phyloP scores from a whole-genome alignment of 2,888 invertebrate genomes.

The Cheilosia variabilis region DNA sequence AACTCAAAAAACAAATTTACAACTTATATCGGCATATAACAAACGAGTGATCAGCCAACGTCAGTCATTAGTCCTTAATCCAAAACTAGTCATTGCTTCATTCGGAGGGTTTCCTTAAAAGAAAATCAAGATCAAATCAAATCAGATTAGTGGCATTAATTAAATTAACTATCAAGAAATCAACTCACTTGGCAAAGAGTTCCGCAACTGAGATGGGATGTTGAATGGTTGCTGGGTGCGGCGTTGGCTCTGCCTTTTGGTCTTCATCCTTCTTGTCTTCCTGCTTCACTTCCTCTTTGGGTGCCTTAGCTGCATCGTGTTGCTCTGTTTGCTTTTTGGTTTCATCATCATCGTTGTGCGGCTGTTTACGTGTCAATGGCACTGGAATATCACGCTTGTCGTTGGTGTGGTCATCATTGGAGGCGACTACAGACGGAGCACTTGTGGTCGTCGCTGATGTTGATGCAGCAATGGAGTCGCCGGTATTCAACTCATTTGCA shows the following conservation, averaged over 20 bases:
- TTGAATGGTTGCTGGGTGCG: slow-evolving; percentile 75
- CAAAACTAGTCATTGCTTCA: slow-evolving; percentile 30
- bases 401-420: slow-evolving; percentile 39
- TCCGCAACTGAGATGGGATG: slow-evolving; percentile 80
- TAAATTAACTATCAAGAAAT: slow-evolving; percentile 12
- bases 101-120: slow-evolving; percentile 58
- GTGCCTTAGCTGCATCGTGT: slow-evolving; percentile 9
- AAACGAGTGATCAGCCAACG: slow-evolving; percentile 29
- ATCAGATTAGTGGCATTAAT: slow-evolving; percentile 21
- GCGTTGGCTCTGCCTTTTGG: slow-evolving; percentile 35
- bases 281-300: slow-evolving; percentile 61
- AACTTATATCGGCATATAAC: slow-evolving; percentile 2
- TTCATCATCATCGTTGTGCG: slow-evolving; percentile 72
- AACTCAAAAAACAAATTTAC: slow-evolving; percentile 23
- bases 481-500: slow-evolving; percentile 24
- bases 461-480: slow-evolving; percentile 15
- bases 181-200: slow-evolving; percentile 78
- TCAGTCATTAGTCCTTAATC: slow-evolving; percentile 37
- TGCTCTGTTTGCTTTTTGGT: slow-evolving; percentile 68
- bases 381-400: slow-evolving; percentile 81
- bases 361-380: slow-evolving; percentile 78
- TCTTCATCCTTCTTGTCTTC: slow-evolving; percentile 45
- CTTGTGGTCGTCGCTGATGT: slow-evolving; percentile 24
- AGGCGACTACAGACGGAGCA: not conserved
- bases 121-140: slow-evolving; percentile 56